Evolutionary conservation across 2,888 invertebrate species (phyloP).

Genomic region (Thera obeliscata): DNA sequence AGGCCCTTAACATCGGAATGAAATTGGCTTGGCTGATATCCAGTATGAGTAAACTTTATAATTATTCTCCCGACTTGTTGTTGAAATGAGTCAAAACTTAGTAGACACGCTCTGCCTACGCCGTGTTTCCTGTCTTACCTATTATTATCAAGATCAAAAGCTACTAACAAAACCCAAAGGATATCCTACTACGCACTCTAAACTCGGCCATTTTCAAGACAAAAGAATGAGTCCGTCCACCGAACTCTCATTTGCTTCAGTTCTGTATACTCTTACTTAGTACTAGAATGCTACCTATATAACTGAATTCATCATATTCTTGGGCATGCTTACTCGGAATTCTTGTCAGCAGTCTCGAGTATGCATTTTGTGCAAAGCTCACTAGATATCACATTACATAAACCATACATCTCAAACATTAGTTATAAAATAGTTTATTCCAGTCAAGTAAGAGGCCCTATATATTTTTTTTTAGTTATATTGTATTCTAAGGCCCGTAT

Average conservation of each 20-base stretch:
- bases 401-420: background rate
- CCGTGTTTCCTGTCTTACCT: slow-evolving; percentile 9
- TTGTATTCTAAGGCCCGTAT: too few species aligned
- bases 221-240: background rate
- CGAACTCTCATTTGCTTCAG: background rate
- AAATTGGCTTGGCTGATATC: slow-evolving; percentile 22
- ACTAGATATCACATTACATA: background rate
- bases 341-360: slow-evolving; percentile 22
- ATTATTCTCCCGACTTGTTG: slow-evolving; percentile 13
- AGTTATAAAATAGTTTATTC: background rate
- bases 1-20: slow-evolving; percentile 8
- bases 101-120: slow-evolving; percentile 14
- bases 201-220: background rate
- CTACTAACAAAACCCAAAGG: slow-evolving; percentile 2
- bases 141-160: slow-evolving; percentile 17
- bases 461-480: too few species aligned
- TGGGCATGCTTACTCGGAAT: slow-evolving; percentile 28
- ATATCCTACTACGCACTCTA: background rate
- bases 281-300: background rate
- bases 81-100: slow-evolving; percentile 19
- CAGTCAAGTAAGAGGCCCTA: background rate
- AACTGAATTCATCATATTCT: slow-evolving; percentile 26
- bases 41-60: slow-evolving; percentile 21
- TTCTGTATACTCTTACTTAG: background rate
- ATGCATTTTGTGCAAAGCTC: slow-evolving; percentile 10